These are phyloP conservation scores for Metopolophium dirhodum DNA, from an alignment of 1,140 invertebrate genomes.

Conservation along the genomic window DNA sequence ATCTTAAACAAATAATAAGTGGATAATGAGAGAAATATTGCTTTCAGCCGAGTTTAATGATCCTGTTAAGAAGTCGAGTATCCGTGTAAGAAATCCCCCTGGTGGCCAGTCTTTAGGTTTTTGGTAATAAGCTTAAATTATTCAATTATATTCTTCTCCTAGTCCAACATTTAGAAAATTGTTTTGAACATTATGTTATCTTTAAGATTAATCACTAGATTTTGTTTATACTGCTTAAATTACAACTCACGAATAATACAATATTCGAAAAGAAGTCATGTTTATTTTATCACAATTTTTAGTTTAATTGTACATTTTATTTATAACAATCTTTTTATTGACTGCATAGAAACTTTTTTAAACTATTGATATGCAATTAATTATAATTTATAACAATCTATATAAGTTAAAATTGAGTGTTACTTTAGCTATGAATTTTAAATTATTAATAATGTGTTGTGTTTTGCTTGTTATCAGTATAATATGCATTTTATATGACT, in stretches of 20 bases:
- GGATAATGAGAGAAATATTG: not conserved
- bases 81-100: conserved; percentile 61
- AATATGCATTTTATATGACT: conserved; percentile 27
- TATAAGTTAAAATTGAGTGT: not conserved
- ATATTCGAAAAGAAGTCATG: not conserved
- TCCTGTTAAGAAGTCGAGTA: conserved; percentile 59
- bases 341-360: not conserved
- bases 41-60: conserved; percentile 60
- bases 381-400: not conserved
- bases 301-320: not conserved
- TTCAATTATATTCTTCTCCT: conserved; percentile 22
- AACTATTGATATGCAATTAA: not conserved
- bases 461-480: not conserved
- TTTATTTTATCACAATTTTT: not conserved
- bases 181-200: not conserved
- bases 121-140: conserved; percentile 60
- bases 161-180: conserved; percentile 31
- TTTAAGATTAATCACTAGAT: not conserved
- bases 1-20: not conserved
- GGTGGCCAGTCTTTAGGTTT: conserved; percentile 61
- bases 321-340: not conserved
- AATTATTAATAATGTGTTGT: not conserved
- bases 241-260: not conserved
- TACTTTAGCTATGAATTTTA: not conserved
- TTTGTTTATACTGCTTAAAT: not conserved